Evolutionary conservation across 2,113 vertebrate species (phyloP).

Genomic region (Lutjanus erythropterus): DNA sequence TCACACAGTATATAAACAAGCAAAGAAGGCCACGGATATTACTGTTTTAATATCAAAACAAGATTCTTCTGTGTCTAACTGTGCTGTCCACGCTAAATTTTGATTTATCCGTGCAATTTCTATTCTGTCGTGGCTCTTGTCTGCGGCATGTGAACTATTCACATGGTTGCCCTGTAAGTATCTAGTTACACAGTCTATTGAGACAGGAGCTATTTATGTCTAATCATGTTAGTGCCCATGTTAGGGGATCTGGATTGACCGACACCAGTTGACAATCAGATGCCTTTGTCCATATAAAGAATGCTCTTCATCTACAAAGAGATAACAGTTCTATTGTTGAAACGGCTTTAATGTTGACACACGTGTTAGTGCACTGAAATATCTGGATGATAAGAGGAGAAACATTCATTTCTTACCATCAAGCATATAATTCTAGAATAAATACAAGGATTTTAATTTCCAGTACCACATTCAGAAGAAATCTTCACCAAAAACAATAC

Average conservation of each 20-base stretch:
- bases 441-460: neutral
- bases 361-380: neutral
- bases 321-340: slow-evolving; percentile 54
- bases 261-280: slow-evolving; percentile 75
- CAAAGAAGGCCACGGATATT: slow-evolving; percentile 14
- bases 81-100: neutral
- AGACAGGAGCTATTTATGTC: slow-evolving; percentile 80
- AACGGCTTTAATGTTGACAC: slow-evolving; percentile 18
- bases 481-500: neutral
- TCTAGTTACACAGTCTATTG: slow-evolving; percentile 76
- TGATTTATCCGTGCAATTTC: slow-evolving; percentile 34
- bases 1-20: slow-evolving; percentile 23
- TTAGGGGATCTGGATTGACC: slow-evolving; percentile 80
- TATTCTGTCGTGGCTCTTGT: slow-evolving; percentile 44
- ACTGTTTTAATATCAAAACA: neutral
- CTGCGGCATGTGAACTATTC: slow-evolving; percentile 64
- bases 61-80: neutral
- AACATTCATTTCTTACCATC: neutral
- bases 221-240: slow-evolving; percentile 83
- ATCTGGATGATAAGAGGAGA: neutral
- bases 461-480: neutral
- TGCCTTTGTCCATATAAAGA: slow-evolving; percentile 76
- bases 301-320: slow-evolving; percentile 53
- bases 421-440: neutral
- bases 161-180: slow-evolving; percentile 48